phyloP scores from a whole-genome alignment of 2,888 invertebrate genomes.

The Bhutanitis thaidina region DNA sequence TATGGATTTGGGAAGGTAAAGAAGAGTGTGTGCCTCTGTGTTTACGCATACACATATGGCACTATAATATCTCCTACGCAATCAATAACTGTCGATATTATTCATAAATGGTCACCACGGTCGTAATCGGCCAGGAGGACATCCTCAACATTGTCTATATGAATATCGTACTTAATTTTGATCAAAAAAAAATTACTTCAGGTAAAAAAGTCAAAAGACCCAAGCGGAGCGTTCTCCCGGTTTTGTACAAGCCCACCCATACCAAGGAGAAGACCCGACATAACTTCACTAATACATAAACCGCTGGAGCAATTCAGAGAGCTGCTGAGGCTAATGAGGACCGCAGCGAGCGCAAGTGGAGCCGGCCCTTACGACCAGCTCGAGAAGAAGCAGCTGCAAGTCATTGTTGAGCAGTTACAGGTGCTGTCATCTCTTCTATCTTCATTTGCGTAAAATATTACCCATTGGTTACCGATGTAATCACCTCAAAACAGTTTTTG shows the following conservation, averaged over 20 bases:
- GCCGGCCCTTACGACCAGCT: conserved; percentile 68
- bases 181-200: conserved; percentile 27
- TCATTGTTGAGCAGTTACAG: conserved; percentile 72
- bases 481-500: too few species aligned
- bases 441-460: too few species aligned
- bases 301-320: conserved; percentile 87
- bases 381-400: conserved; percentile 70
- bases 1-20: too few species aligned
- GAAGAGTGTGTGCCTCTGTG: too few species aligned
- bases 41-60: too few species aligned
- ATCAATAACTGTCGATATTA: too few species aligned
- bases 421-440: conserved; percentile 32
- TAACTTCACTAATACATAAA: conserved; percentile 90
- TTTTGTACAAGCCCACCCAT: conserved; percentile 90
- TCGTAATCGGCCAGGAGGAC: too few species aligned
- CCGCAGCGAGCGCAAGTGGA: conserved; percentile 59
- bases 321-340: conserved; percentile 65
- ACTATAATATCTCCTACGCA: too few species aligned
- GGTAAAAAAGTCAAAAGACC: conserved; percentile 85
- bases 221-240: conserved; percentile 88
- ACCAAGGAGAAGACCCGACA: conserved; percentile 89
- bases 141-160: too few species aligned
- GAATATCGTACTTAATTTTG: too few species aligned
- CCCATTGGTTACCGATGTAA: too few species aligned
- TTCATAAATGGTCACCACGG: too few species aligned